These are phyloP conservation scores for Penelope pileata DNA, from an alignment of 2,113 vertebrate genomes.

Conservation along the genomic window DNA sequence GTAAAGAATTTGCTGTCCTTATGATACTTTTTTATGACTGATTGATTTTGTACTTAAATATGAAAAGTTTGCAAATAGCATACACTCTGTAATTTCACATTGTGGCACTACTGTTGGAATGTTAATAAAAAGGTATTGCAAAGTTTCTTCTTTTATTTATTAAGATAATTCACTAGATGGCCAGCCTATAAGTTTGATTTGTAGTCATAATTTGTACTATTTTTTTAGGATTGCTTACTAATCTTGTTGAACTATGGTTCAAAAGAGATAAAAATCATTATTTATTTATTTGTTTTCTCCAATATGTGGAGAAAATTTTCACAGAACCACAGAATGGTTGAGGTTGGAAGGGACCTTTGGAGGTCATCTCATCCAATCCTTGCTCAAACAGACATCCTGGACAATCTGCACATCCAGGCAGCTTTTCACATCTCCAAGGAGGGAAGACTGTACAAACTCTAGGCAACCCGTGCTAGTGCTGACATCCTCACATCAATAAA, in stretches of 20 bases:
- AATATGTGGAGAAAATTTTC: background rate
- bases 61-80: background rate
- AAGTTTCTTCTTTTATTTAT: background rate
- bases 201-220: background rate
- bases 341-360: too few relatives aligned
- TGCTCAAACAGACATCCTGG: too few relatives aligned
- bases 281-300: background rate
- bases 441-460: too few relatives aligned
- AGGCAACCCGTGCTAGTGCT: too few relatives aligned
- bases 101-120: background rate
- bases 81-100: background rate
- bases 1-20: background rate
- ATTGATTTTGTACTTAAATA: background rate
- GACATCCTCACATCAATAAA: too few relatives aligned
- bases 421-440: too few relatives aligned
- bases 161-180: accelerated
- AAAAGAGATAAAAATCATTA: background rate
- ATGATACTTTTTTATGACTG: background rate
- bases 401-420: too few relatives aligned
- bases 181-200: background rate
- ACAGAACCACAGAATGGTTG: too few relatives aligned
- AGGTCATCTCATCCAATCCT: too few relatives aligned
- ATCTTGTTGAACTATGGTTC: accelerated
- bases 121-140: background rate
- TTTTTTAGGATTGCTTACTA: background rate